Evolutionary conservation across 2,888 invertebrate genomes (phyloP).

Genomic region (Rhamnusium bicolor): DNA sequence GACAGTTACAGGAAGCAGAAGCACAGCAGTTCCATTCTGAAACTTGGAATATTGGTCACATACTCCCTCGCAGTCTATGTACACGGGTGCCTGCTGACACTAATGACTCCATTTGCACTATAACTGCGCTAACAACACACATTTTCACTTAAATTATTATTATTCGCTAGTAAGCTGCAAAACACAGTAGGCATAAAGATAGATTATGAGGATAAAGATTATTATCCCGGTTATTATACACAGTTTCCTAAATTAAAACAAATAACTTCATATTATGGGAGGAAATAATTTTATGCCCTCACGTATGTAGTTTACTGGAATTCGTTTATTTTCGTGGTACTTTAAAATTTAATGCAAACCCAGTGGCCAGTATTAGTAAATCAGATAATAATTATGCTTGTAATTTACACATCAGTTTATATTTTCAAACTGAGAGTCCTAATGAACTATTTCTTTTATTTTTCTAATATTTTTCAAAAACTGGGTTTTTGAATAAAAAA

Average conservation of each 20-base stretch:
- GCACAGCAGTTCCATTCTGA: conserved; percentile 34
- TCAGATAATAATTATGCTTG: no score
- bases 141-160: conserved; percentile 42
- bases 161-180: conserved; percentile 24
- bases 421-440: background rate
- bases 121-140: conserved; percentile 36
- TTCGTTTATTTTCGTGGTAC: no score
- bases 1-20: conserved; percentile 34
- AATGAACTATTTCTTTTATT: no score
- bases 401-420: no score
- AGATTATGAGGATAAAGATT: conserved; percentile 30
- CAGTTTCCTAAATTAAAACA: background rate
- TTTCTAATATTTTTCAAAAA: no score
- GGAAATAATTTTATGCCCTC: background rate
- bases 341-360: no score
- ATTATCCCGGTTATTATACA: conserved; percentile 14
- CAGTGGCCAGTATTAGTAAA: no score
- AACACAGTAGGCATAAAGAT: conserved; percentile 19
- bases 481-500: no score
- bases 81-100: conserved; percentile 42
- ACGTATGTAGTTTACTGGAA: background rate
- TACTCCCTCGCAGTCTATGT: conserved; percentile 36
- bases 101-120: conserved; percentile 49
- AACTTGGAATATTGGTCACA: conserved; percentile 51
- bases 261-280: background rate